phyloP scores from a whole-genome alignment of 2,797 vertebrate species.

The Apodemus agrarius region DNA sequence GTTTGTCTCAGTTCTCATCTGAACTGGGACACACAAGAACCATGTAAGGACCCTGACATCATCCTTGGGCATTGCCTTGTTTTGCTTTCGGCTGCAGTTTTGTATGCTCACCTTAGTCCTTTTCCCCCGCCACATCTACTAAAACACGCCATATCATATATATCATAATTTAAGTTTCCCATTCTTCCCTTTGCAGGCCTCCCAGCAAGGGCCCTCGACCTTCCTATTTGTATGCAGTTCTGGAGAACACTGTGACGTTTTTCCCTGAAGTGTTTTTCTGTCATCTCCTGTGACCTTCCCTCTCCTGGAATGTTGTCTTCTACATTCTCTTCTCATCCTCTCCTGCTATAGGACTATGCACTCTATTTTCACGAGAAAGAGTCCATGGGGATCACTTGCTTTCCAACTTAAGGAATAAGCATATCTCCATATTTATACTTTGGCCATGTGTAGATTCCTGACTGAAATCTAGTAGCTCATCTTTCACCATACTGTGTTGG shows the following conservation, averaged over 20 bases:
- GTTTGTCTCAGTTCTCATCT: neutral
- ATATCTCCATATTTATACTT: slow-evolving; percentile 33
- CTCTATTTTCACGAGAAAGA: slow-evolving; percentile 27
- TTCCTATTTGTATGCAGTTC: neutral
- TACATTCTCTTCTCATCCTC: neutral
- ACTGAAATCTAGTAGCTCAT: slow-evolving; percentile 5
- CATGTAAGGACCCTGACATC: neutral
- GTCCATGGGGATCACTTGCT: neutral
- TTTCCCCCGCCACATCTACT: neutral
- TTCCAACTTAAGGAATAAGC: slow-evolving; percentile 6
- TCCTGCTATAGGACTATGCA: neutral
- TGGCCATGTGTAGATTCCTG: neutral
- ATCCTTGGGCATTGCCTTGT: neutral
- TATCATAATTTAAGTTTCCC: neutral
- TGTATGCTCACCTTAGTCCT: neutral
- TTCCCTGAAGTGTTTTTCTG: neutral
- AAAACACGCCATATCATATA: neutral
- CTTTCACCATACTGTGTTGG: neutral
- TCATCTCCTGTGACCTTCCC: neutral
- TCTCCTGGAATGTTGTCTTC: neutral
- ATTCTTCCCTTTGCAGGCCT: neutral
- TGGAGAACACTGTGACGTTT: neutral
- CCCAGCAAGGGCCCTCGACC: neutral
- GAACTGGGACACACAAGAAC: neutral
- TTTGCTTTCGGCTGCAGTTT: slow-evolving; percentile 11